A percentile compares a stretch with the other conserved stretches of the same genome.
phyloP scores from a whole-genome alignment of 2,113 vertebrate genomes.

The Dicaeum eximium region DNA sequence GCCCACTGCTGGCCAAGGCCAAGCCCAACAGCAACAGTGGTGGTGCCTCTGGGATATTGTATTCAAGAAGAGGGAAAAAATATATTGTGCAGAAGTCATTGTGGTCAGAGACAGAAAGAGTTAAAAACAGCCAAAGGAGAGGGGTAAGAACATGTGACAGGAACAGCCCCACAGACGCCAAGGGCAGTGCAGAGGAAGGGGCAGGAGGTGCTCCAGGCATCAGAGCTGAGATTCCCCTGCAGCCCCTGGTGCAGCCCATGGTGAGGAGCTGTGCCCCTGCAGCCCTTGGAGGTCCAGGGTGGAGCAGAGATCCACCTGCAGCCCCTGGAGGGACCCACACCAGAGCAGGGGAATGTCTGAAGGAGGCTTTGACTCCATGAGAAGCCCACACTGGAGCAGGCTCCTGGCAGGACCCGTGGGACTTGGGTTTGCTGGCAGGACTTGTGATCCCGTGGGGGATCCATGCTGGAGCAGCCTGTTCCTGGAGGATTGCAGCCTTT shows the following conservation, averaged over 20 bases:
- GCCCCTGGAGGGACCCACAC: accelerated
- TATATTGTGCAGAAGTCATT: neutral
- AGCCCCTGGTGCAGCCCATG: neutral
- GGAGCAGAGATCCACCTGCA: neutral
- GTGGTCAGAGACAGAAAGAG: neutral
- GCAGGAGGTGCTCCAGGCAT: neutral
- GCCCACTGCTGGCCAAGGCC: neutral
- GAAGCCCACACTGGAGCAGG: neutral
- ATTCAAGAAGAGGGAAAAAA: neutral
- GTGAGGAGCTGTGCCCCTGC: neutral
- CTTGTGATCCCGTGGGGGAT: neutral
- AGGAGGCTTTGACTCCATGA: neutral
- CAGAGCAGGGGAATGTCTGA: neutral
- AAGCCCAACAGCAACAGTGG: neutral
- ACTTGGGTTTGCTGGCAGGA: neutral
- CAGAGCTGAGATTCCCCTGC: neutral
- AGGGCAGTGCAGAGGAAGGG: neutral
- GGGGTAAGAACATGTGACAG: neutral
- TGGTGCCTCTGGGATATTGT: neutral
- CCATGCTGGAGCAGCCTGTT: neutral
- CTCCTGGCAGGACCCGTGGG: too few species aligned
- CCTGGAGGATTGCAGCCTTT: neutral
- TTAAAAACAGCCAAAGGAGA: neutral
- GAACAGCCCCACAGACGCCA: neutral
- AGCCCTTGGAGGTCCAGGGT: accelerated